Evolutionary conservation across 2,113 vertebrate genomes (phyloP), one percentile per base, ranked within the genome.

Genomic region (Aegotheles bennettii): DNA sequence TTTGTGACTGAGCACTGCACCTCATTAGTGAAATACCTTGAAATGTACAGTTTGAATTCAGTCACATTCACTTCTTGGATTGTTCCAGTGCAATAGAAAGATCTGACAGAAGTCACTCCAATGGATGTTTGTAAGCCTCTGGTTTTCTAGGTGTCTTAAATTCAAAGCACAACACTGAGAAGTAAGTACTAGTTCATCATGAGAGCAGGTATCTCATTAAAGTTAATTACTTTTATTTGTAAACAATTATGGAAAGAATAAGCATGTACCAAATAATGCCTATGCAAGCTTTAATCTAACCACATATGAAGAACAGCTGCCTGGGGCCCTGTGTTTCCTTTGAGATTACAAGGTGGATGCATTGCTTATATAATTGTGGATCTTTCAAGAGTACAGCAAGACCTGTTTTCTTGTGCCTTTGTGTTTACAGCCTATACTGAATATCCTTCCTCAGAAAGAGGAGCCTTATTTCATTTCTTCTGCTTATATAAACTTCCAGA

Each of bases 21-120:
- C 87, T 95, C 85, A 61, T 88, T 93, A 87, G 89, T 89, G 70
- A 79, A 82, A 94, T 25, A 74, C 81, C 82, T 93, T 64, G 61
- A 89, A 21, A 20, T 31, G 31, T 20, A 38, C 51, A 38, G n/a
- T 43, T 69, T 57, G 76, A 69, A 26, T 95, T 80, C 24, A 53
- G 69, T 57, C 64, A 33, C 25, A 10, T 70, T 78, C 48, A 11
- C 80, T 71, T 53, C 67, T 59, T 26, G 12, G 73, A 38, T 21
- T 69, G 81, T 75, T 82, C 40, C 63, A 54, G 40, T 43, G 84
- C 56, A 68, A 40, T 2, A 76, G 43, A 20, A 87, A 21, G 74
- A 43, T 74, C 36, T 47, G 40, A 42, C 60, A 71, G 84, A 73
- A 92, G 10, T 84, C 35, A 11, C 71, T 26, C 13, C 26, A 5